A percentile compares a stretch with the other conserved stretches of the same genome.
phyloP scores from a whole-genome alignment of 2,888 invertebrate species.

The Bellardia bayeri region DNA sequence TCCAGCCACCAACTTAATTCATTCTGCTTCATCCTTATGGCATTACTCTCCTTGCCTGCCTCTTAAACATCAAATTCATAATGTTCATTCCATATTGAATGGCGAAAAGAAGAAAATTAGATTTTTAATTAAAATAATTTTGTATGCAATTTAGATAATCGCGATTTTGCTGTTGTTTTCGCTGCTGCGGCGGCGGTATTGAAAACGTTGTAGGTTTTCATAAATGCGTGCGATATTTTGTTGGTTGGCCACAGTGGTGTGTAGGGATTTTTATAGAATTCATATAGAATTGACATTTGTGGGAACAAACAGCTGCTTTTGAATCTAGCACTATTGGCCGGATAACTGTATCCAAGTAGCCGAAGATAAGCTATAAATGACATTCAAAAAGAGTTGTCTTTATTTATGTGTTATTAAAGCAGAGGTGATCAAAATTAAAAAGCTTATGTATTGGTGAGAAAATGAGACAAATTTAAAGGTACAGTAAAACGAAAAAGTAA shows the following conservation, averaged over 20 bases:
- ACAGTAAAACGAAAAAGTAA: too few relatives aligned
- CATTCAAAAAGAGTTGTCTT: too few relatives aligned
- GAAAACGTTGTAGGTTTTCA: conserved; percentile 63
- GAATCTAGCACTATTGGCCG: too few relatives aligned
- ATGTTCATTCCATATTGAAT: conserved; percentile 16
- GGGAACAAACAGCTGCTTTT: too few relatives aligned
- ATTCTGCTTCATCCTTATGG: background rate
- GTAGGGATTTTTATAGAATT: background rate
- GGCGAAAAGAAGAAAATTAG: conserved; percentile 80
- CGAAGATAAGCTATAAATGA: too few relatives aligned
- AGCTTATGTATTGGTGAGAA: too few relatives aligned
- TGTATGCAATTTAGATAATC: conserved; percentile 85
- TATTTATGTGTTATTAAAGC: too few relatives aligned
- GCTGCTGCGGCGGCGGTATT: conserved; percentile 43
- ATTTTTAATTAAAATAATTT: conserved; percentile 85
- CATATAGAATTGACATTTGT: too few relatives aligned
- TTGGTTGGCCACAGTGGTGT: conserved; percentile 47
- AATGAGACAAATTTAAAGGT: too few relatives aligned
- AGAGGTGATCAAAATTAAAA: too few relatives aligned
- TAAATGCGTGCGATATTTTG: conserved; percentile 63
- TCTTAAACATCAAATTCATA: conserved; percentile 10
- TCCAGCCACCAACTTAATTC: background rate
- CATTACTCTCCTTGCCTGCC: background rate
- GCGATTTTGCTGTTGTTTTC: conserved; percentile 74
- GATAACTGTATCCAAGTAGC: too few relatives aligned